phyloP scores from a whole-genome alignment of 2,113 vertebrate genomes.

The Hippoglossus stenolepis region DNA sequence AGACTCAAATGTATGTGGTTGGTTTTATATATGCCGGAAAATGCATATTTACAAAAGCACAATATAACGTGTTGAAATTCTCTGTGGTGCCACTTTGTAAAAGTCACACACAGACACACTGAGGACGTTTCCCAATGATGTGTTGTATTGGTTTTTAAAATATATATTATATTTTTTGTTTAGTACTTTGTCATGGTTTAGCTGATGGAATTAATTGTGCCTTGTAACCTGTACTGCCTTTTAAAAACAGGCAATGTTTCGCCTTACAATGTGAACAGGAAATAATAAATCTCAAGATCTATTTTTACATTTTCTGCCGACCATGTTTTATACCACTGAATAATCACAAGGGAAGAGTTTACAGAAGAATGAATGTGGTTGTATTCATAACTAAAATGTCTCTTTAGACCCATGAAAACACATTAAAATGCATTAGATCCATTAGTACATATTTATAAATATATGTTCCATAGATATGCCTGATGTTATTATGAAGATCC shows the following conservation, averaged over 20 bases:
- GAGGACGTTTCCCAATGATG: slow-evolving; percentile 58
- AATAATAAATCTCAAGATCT: slow-evolving; percentile 82
- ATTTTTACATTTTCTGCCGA: slow-evolving; percentile 79
- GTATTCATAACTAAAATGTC: neutral
- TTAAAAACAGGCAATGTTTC: slow-evolving; percentile 63
- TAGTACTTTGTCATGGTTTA: slow-evolving; percentile 68
- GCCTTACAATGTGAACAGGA: slow-evolving; percentile 80
- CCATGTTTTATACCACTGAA: slow-evolving; percentile 15
- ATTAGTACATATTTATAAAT: neutral
- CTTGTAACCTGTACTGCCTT: slow-evolving; percentile 79
- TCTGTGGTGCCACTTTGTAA: slow-evolving; percentile 61
- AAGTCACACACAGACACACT: slow-evolving; percentile 49
- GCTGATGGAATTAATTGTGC: slow-evolving; percentile 72
- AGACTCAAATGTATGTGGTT: slow-evolving; percentile 25
- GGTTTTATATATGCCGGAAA: slow-evolving; percentile 46
- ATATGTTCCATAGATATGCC: neutral
- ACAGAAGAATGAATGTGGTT: neutral
- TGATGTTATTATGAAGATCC: too few relatives aligned
- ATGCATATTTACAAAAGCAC: slow-evolving; percentile 33
- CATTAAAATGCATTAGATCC: too few relatives aligned
- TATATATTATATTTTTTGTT: slow-evolving; percentile 74
- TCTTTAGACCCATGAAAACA: too few relatives aligned
- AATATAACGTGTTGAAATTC: slow-evolving; percentile 17
- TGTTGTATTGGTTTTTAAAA: slow-evolving; percentile 58
- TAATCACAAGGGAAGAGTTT: neutral